These are phyloP conservation scores for Parthenolecanium corni DNA, from an alignment of 2,888 invertebrate genomes.

Conservation along the genomic window DNA sequence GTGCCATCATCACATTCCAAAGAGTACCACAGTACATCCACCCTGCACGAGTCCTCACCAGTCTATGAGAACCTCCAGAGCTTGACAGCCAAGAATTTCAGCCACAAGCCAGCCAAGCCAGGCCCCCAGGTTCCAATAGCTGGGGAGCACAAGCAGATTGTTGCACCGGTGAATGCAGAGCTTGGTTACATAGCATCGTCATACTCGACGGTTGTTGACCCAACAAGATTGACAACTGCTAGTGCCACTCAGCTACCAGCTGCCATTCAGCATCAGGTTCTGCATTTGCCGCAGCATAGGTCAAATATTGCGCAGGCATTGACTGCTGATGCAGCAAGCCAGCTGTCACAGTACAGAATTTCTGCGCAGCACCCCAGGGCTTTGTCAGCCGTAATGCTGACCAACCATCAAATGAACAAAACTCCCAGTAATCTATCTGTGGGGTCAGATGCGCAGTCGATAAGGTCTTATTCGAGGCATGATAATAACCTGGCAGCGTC, in stretches of 20 bases:
- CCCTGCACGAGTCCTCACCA: slow-evolving; percentile 45
- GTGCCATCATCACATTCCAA: slow-evolving; percentile 33
- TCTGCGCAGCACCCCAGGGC: neutral
- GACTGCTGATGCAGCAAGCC: slow-evolving; percentile 10
- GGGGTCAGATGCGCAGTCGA: too few relatives aligned
- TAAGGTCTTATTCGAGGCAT: too few relatives aligned
- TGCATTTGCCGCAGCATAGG: slow-evolving; percentile 26
- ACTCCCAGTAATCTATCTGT: too few relatives aligned
- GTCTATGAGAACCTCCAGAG: slow-evolving; percentile 54
- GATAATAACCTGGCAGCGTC: neutral
- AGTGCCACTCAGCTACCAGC: neutral
- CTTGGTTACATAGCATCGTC: neutral
- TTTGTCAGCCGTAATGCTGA: too few relatives aligned
- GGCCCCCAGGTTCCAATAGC: slow-evolving; percentile 40
- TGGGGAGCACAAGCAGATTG: slow-evolving; percentile 16
- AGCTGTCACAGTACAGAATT: slow-evolving; percentile 17
- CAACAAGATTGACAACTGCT: too few relatives aligned
- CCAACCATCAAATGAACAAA: too few relatives aligned
- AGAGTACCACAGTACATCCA: too few relatives aligned
- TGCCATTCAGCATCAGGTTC: slow-evolving; percentile 22
- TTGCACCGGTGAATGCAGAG: neutral
- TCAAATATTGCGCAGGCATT: slow-evolving; percentile 13
- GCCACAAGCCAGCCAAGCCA: slow-evolving; percentile 41
- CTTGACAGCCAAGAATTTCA: slow-evolving; percentile 36
- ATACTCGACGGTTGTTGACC: too few relatives aligned